Base-by-base conservation (phyloP, 2,113 vertebrate species). In the Neogobius melanostomus region DNA sequence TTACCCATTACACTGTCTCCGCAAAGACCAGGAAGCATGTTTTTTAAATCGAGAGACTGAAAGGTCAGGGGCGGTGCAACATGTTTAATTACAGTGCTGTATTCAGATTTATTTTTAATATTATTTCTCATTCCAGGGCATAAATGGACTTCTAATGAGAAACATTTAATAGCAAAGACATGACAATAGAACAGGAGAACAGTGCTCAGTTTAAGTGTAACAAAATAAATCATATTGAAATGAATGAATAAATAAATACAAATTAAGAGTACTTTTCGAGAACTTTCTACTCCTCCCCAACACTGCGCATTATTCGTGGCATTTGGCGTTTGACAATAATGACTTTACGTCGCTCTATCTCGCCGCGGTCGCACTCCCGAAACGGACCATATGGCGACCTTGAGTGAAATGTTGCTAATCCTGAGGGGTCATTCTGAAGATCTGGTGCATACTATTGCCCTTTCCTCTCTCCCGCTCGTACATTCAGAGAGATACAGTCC, bases 61-160 rank as follows among this genome's bases (percentile, higher is more conserved):
- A 72, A 62, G 68, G 75, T 16, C 60, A 49, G 14, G 68, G 10
- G 56, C 14, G 61, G 28, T 4, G 28, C 28, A 21, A 36, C 76
- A 66, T 21, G 59, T 50, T 76, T 69, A 89, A 91, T 88, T 77
- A 90, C 79, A 17, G 68, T 14, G 46, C 46, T 69, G 46, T 65
- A 66, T 74, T 76, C 74, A 17, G 74, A 49, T 44, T 83, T 82
- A 73, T 51, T 60, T 80, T 71, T 86, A 83, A 87, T 80, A 82
- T 61, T 82, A 89, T 72, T 86, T 66, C 57, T 82, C 75, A 68
- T 69, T 70, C 72, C 68, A 2, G 28, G 75, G 85, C 77, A 84
- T 84, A 92, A 94, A 93, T 94, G 91, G 93, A 92, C 86, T 93
- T 90, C 93, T 88, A 93, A 93, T 93, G 84, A 92, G 89, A 75